Evolutionary conservation across 2,888 invertebrate genomes (phyloP).

Genomic region (Trileptium ribeirensis): DNA sequence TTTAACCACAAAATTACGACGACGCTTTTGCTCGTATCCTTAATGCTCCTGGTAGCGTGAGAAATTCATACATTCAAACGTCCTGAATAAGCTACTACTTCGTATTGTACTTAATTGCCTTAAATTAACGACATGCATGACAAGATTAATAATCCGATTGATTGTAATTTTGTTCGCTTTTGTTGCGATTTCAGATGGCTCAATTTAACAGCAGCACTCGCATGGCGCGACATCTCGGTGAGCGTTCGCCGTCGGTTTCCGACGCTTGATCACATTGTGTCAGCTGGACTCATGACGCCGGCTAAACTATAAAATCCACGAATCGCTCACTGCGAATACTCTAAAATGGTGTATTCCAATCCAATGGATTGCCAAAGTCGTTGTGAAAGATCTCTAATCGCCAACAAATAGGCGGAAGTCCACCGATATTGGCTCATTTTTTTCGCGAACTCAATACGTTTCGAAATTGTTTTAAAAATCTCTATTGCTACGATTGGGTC

Average conservation of each 20-base stretch:
- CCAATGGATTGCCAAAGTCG: constrained; percentile 41
- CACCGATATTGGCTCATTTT: background rate
- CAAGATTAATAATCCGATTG: too few species aligned
- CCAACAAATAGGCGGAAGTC: background rate
- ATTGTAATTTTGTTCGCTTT: too few species aligned
- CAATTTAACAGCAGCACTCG: constrained; percentile 36
- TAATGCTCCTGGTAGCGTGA: too few species aligned
- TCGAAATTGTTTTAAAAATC: constrained; percentile 34
- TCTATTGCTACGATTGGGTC: constrained; percentile 53
- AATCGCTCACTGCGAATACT: constrained; percentile 49
- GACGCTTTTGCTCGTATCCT: too few species aligned
- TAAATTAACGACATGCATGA: too few species aligned
- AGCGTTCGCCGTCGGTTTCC: constrained; percentile 51
- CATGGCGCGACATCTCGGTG: constrained; percentile 33
- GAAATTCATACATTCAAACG: too few species aligned
- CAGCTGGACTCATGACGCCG: constrained; percentile 53
- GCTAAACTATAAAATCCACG: constrained; percentile 51
- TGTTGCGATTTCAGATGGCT: constrained; percentile 19
- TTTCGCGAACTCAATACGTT: constrained; percentile 13
- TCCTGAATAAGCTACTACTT: too few species aligned
- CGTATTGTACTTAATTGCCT: too few species aligned
- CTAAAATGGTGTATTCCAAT: constrained; percentile 42
- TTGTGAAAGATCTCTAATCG: background rate
- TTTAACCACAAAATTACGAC: too few species aligned
- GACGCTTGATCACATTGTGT: constrained; percentile 52